Evolutionary conservation across 2,797 vertebrate species (phyloP), one percentile per base, ranked within the genome.

Genomic region (Lindbergichthys nudifrons): DNA sequence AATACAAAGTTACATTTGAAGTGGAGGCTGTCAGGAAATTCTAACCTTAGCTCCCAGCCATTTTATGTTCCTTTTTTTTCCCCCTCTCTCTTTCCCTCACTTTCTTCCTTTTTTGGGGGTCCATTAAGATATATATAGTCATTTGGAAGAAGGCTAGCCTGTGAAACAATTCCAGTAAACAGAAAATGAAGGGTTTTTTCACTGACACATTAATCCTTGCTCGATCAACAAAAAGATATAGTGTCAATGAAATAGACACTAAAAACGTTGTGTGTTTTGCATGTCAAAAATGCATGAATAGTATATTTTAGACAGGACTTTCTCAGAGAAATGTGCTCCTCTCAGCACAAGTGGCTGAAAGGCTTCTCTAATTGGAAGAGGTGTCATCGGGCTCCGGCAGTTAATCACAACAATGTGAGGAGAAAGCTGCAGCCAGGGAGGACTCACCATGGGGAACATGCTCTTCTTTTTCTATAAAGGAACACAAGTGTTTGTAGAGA

Each of bases 351-450:
- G 0, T 53, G 61, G 72, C 82, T 64, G 80, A 77, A 78, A 76
- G 65, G 65, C 73, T 73, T 67, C 66, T 51, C 69, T 92, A 92
- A 92, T 90, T 92, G 91, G 89, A 26, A 51, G 73, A 87, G 79
- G 81, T 89, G 87, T 88, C 90, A 85, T 72, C 18, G 23, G 39
- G 62, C 59, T 56, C 59, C 65, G 16, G 71, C 73, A 85, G 80
- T 84, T 89, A 87, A 89, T 90, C 79, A 88, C 70, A 61, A 68
- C 77, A 57, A 65, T 50, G 81, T 50, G 64, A 67, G 79, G 51
- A 65, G 61, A 79, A 77, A 73, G 62, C 21, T 21, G 53, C 56
- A 57, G 73, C 54, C 48, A 18, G 0, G 16, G 57, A 75, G 21
- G 64, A 41, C 13, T 64, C 67, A 68, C 76, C 7, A 48, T 76